Evolutionary conservation across 2,888 invertebrate species (phyloP), one percentile per base, ranked within the genome.

Genomic region (Nephrotoma guestfalica): DNA sequence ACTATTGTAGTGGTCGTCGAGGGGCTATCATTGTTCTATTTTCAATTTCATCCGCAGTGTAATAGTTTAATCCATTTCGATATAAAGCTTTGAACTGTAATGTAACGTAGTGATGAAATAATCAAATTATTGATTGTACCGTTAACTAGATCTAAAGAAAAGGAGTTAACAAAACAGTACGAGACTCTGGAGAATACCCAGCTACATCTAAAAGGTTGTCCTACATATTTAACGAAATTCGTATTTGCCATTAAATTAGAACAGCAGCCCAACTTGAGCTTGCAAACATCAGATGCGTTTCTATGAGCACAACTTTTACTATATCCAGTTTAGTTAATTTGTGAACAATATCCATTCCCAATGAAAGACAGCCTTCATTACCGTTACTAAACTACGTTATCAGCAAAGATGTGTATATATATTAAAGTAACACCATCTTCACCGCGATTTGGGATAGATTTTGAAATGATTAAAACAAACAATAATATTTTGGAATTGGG

Each of bases 391-490:
- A 93, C 88, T 98, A 95, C 92, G 92, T 94, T 4, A 93, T 95
- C 90, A 96, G 97, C 6, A 96, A 96, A 91, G 94, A 95, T 88
- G 91, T 92, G 83, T 98, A 98, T 90, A 91, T 92, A 2, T 30
- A 30, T 0, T 85, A 94, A 95, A 87, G 97, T 97, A 0, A 95
- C 94, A 11, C 92, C 94, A 4, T 92, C 91, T n/a, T 98, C 98
- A 87, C 97, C 97, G 7, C 94, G 99, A 94, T 97, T 95, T 92
- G 97, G 96, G 83, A 89, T 99, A 4, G 99, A 99, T 93, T 98
- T 98, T 93, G 99, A 99, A 93, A 96, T 97, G 97, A 97, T 97
- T 91, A 92, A 93, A 88, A 98, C 98, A 4, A 93, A 92, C 30
- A 92, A 92, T 40, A 94, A 95, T 0, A 90, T 92, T 85, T 93